Conservation (phyloP, 1,140 invertebrate genomes). For the Scaptomyza montana region DNA sequence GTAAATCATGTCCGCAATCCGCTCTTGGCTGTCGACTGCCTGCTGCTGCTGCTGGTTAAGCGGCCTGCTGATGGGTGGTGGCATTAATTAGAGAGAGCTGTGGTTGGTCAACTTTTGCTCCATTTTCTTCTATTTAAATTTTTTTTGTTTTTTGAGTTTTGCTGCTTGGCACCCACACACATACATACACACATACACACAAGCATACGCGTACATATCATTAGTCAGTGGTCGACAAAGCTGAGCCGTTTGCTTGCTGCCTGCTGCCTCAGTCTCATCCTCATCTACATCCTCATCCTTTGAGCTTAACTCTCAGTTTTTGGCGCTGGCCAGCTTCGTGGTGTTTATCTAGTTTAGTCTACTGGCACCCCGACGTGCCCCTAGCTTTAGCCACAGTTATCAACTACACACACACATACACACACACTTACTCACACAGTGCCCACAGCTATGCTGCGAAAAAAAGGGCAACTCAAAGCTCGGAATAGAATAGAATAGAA, state of each 20-base stretch:
- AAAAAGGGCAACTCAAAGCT: constrained; percentile 35
- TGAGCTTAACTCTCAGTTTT: constrained; percentile 44
- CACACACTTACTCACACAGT: neutral
- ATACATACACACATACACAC: constrained; percentile 7
- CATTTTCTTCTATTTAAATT: neutral
- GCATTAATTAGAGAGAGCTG: constrained; percentile 71
- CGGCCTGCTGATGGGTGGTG: constrained; percentile 8
- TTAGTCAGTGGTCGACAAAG: constrained; percentile 45
- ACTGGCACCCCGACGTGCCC: constrained; percentile 15
- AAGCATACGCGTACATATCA: constrained; percentile 38
- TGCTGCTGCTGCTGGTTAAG: neutral
- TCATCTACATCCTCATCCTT: constrained; percentile 9
- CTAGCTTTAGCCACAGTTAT: constrained; percentile 43
- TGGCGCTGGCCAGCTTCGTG: constrained; percentile 41
- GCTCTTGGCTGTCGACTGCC: constrained; percentile 17
- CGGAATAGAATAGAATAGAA: constrained; percentile 17
- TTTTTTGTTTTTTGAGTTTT: constrained; percentile 6
- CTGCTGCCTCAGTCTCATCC: constrained; percentile 17
- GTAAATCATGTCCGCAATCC: constrained; percentile 83
- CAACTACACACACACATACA: constrained; percentile 32
- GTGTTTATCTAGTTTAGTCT: constrained; percentile 73
- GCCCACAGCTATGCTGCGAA: constrained; percentile 26
- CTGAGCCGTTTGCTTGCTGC: constrained; percentile 18
- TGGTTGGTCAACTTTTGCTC: constrained; percentile 63
- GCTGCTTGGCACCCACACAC: neutral